Percentiles rank a stretch among this genome's conserved stretches.
Conservation (phyloP, 2,113 vertebrate species). For the Rhabdornis inornatus region DNA sequence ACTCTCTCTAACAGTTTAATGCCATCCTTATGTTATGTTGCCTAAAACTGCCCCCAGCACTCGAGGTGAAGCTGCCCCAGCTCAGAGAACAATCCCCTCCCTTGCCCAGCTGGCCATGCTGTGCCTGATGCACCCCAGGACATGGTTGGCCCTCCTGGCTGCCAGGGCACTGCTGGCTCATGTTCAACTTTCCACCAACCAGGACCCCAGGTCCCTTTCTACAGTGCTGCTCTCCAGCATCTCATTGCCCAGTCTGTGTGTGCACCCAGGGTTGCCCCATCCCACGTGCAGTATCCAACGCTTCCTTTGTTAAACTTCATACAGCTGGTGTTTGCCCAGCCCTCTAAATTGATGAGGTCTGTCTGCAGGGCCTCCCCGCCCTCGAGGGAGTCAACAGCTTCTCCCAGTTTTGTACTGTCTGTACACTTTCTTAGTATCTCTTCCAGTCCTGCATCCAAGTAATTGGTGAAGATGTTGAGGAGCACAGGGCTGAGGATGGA, state of each 20-base stretch:
- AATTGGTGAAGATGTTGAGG: not conserved
- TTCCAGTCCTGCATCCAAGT: not conserved
- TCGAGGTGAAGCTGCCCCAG: accelerated
- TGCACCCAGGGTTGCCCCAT: not conserved
- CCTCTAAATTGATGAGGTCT: not conserved
- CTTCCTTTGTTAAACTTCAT: not conserved
- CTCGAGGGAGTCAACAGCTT: not conserved
- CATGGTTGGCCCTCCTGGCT: accelerated
- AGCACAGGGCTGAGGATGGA: not conserved
- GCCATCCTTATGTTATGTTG: too few species aligned
- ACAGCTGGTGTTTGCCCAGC: too few species aligned
- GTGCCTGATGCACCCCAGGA: not conserved
- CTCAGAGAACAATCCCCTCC: not conserved
- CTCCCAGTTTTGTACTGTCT: not conserved
- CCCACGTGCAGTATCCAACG: not conserved
- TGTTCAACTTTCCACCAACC: accelerated
- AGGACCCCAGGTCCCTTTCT: not conserved
- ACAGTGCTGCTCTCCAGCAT: not conserved
- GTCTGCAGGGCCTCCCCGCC: not conserved
- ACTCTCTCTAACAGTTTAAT: not conserved
- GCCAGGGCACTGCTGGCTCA: not conserved
- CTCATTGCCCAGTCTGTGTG: not conserved
- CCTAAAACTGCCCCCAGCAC: accelerated
- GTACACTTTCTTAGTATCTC: accelerated
- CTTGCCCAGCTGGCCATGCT: accelerated